These are phyloP conservation scores for Sebastes fasciatus DNA, from an alignment of 2,113 vertebrate species.

Conservation along the genomic window DNA sequence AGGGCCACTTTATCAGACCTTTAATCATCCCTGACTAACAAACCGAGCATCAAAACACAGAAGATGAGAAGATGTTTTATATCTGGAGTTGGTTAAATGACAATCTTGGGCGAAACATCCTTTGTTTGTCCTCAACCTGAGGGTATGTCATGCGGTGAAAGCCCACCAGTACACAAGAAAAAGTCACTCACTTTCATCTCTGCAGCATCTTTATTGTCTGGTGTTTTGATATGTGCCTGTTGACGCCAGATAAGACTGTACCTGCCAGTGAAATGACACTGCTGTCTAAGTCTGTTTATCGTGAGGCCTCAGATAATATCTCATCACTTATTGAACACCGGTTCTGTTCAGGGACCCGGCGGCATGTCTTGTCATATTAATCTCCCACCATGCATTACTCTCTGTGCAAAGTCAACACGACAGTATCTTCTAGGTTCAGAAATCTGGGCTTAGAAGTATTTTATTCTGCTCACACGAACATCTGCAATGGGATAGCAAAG, in stretches of 20 bases:
- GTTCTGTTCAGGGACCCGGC: constrained; percentile 22
- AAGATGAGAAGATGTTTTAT: not conserved
- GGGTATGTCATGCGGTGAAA: constrained; percentile 29
- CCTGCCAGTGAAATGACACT: constrained; percentile 43
- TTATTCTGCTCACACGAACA: not conserved
- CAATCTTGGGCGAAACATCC: constrained; percentile 32
- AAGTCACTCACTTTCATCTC: constrained; percentile 40
- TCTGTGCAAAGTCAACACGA: constrained; percentile 22
- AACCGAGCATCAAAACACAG: constrained; percentile 14
- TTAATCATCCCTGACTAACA: constrained; percentile 2
- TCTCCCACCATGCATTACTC: constrained; percentile 6
- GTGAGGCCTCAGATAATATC: constrained; percentile 48
- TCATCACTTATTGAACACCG: constrained; percentile 44
- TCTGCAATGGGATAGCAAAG: not conserved
- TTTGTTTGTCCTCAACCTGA: constrained; percentile 44
- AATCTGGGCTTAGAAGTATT: not conserved
- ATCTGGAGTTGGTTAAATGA: constrained; percentile 40
- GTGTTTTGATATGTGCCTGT: constrained; percentile 48
- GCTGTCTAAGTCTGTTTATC: constrained; percentile 40
- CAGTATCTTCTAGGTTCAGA: constrained; percentile 1
- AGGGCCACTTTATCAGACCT: not conserved
- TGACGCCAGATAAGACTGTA: constrained; percentile 61
- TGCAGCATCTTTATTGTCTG: constrained; percentile 35
- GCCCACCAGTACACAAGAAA: constrained; percentile 14
- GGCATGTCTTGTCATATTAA: constrained; percentile 48